Base-by-base conservation (phyloP, 2,113 vertebrate species). In the Hippolais icterina region DNA sequence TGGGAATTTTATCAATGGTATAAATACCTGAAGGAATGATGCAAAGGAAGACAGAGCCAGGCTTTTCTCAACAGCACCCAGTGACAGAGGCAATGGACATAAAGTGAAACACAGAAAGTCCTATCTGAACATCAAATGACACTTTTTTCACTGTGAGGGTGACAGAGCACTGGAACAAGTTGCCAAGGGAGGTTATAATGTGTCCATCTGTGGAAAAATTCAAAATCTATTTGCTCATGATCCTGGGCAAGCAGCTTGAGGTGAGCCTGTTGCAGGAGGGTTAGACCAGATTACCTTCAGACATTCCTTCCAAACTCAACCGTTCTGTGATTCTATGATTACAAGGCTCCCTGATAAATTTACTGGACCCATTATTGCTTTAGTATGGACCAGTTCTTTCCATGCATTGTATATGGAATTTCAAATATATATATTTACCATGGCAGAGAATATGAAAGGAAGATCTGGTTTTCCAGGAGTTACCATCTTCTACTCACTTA, bases 241-340 rank as follows among this genome's bases (percentile, higher is more conserved):
- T 35, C 29, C 35, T 60, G 20, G 10, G 6, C 17, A 69, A 28
- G 10, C 11, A 46, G 12, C 9, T 47, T 0, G 0, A 60, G 10
- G 27, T 29, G 8, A 71, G 5, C 15, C 6, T 57, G 3, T 47
- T 29, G 22, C 5, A 59, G 10, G 2, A 56, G 3, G 2, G 3
- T 63, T 50, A 66, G 17, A 64, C 29, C 5, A n/a, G 15, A 24
- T 49, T 10, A 46, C 15, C 8, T 83, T 24, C 24, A 44, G 9
- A 66, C 3, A 5, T 49, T 82, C 27, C 12, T 71, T 96, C 37
- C 28, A 71, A 5, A 11, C 17, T 86, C 47, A 53, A 2, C 5
- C 6, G 11, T 46, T 76, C 47, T 56, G 24, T 57, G 42, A 59
- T 63, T 71, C 33, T 80, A 22, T 19, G 8, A 65, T 63, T 86